Conservation (phyloP, 2,113 vertebrate genomes). For the Lathamus discolor region DNA sequence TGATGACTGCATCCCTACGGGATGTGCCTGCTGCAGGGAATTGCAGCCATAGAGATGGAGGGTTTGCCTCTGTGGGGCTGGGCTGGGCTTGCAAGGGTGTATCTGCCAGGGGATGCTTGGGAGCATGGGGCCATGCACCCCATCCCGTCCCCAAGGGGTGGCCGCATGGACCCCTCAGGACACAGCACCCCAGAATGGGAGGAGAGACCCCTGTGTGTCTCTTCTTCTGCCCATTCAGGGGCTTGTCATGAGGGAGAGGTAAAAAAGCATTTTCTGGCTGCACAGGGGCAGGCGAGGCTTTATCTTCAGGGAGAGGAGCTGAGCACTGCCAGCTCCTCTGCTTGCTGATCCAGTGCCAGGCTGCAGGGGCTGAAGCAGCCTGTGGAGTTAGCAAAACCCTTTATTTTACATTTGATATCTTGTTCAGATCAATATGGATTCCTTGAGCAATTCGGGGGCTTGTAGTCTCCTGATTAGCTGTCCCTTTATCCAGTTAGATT, state of each 20-base stretch:
- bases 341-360: not conserved
- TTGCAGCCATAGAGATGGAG: rapidly evolving
- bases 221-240: not conserved
- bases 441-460: slow-evolving; percentile 5
- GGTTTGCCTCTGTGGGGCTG: not conserved
- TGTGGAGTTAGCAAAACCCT: slow-evolving; percentile 31
- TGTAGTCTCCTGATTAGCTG: slow-evolving; percentile 35
- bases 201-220: not conserved
- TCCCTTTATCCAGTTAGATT: slow-evolving; percentile 50
- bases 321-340: not conserved
- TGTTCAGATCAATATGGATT: slow-evolving; percentile 35
- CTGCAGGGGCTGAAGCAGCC: slow-evolving; percentile 22
- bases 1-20: not conserved
- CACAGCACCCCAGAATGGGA: not conserved
- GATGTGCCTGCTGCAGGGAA: rapidly evolving
- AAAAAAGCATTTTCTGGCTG: not conserved
- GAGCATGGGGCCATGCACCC: rapidly evolving
- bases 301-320: not conserved
- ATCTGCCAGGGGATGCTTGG: not conserved
- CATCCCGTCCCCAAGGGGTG: not conserved
- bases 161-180: not conserved
- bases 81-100: rapidly evolving
- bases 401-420: slow-evolving; percentile 45
- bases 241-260: not conserved
- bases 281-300: not conserved